Evolutionary conservation across 1,140 invertebrate species (phyloP), one percentile per base, ranked within the genome.

Genomic region (Plectus sambesii): DNA sequence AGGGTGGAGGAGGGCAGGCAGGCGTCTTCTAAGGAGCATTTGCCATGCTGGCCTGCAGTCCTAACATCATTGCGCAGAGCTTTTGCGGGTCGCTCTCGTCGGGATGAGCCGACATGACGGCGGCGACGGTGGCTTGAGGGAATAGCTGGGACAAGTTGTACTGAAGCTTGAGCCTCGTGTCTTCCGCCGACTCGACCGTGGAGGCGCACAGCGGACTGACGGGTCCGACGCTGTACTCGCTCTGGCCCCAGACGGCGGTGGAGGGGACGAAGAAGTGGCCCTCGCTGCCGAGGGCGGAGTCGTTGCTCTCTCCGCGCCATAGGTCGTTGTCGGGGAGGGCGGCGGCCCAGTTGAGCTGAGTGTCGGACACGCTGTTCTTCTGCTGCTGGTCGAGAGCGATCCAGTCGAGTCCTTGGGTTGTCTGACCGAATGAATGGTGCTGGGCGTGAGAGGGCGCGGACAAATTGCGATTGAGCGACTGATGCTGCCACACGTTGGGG

Each of bases 91-190:
- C 50, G 17, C 36, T 53, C 46, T 63, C 62, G 27, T 61, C 43
- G 12, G 62, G 62, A 43, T 66, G 57, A 3, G 60, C 51, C 19
- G 39, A 49, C 60, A 63, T 61, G 17, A 63, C 63, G 3, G 60
- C 57, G 22, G 52, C 25, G 17, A 63, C 62, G 6, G 47, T 36
- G 25, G 56, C 42, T 42, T 53, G 45, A 3, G 58, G 59, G 42
- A 60, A 60, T 25, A 60, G 25, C 47, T 65, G 61, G 25, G 38
- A 39, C 33, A 51, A 49, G 26, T 52, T 19, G 29, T 30, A 52
- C 35, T 20, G 33, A 8, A 56, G 41, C 23, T 46, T 46, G 26
- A 36, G 17, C 22, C 24, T 25, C 4, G 44, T 12, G 19, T 52
- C 43, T 15, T 50, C 26, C 15, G 47, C 15, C 19, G 49, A 5